Conservation (phyloP, 1,140 invertebrate genomes). For the Pseudomyrmex concolor region DNA sequence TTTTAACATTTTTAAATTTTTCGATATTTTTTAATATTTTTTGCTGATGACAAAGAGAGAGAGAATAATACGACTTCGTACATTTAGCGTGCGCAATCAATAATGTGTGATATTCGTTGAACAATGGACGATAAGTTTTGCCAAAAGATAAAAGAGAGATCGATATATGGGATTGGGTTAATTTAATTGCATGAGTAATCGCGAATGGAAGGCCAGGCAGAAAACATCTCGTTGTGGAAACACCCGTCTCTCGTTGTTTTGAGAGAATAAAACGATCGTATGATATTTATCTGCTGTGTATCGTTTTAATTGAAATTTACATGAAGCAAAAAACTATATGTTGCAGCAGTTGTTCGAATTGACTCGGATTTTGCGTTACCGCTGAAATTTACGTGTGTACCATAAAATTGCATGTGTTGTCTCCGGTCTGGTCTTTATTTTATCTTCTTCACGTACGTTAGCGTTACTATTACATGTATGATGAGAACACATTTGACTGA, state of each 20-base stretch:
- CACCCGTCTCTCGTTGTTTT: neutral
- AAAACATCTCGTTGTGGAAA: conserved; percentile 52
- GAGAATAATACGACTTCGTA: conserved; percentile 10
- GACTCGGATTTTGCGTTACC: conserved; percentile 39
- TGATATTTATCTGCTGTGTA: conserved; percentile 52
- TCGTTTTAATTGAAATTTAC: conserved; percentile 63
- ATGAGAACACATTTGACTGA: conserved; percentile 10
- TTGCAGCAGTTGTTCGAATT: conserved; percentile 40
- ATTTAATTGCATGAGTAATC: conserved; percentile 65
- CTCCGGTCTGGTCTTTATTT: conserved; percentile 25
- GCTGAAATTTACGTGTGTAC: conserved; percentile 32
- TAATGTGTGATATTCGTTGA: conserved; percentile 33
- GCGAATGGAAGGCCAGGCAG: conserved; percentile 26
- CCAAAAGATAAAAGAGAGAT: conserved; percentile 53
- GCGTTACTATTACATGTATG: conserved; percentile 30
- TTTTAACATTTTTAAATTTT: too few species aligned
- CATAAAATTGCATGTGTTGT: conserved; percentile 26
- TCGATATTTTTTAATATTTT: too few species aligned
- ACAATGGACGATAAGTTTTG: conserved; percentile 28
- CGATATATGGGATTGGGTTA: conserved; percentile 54
- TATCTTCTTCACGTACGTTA: conserved; percentile 16
- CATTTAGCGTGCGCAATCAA: conserved; percentile 49
- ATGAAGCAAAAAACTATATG: conserved; percentile 41
- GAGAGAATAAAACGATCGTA: conserved; percentile 40
- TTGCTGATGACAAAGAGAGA: too few species aligned